phyloP scores from a whole-genome alignment of 2,113 vertebrate genomes.

The Calypte anna region DNA sequence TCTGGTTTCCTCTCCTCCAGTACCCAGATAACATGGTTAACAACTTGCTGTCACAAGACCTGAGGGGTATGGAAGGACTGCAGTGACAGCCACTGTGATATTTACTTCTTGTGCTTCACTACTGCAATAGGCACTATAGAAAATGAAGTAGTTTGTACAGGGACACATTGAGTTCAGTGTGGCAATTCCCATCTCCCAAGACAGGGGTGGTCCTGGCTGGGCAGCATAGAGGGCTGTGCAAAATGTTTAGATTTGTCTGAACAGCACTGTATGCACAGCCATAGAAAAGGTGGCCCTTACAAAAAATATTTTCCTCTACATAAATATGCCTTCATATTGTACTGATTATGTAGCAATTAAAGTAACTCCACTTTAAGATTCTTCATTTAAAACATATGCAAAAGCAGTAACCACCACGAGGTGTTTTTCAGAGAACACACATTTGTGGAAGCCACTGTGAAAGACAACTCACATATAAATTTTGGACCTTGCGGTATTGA shows the following conservation, averaged over 20 bases:
- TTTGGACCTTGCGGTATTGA: background rate
- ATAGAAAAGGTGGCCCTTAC: background rate
- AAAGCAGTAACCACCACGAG: background rate
- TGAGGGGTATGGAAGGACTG: background rate
- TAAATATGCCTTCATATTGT: background rate
- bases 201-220: background rate
- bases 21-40: background rate
- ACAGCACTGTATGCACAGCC: background rate
- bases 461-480: background rate
- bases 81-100: background rate
- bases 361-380: background rate
- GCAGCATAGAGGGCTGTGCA: background rate
- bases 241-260: background rate
- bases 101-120: background rate
- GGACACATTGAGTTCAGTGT: background rate
- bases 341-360: background rate
- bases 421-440: background rate
- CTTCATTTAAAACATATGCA: background rate
- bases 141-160: background rate
- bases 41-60: background rate
- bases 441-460: background rate
- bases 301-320: background rate
- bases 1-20: background rate
- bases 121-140: background rate
- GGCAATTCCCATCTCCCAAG: background rate